A percentile compares a stretch with the other conserved stretches of the same genome.
Evolutionary conservation across 2,797 vertebrate species (phyloP).

Genomic region (Sebastes umbrosus): DNA sequence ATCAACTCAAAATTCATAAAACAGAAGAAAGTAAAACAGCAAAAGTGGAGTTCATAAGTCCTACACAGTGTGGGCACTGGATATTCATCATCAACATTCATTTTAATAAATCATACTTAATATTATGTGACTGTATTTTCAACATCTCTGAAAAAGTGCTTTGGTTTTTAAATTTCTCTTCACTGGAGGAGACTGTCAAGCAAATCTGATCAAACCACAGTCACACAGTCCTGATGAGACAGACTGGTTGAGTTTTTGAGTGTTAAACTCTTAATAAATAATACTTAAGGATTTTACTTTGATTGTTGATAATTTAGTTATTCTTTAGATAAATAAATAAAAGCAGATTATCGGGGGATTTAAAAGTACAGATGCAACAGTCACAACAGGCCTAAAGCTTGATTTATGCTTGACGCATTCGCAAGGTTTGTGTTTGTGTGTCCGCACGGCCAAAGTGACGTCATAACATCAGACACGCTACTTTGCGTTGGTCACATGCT

Average conservation of each 20-base stretch:
- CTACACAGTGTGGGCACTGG: not conserved
- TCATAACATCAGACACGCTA: no score
- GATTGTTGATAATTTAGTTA: no score
- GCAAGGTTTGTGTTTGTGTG: no score
- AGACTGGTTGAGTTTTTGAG: not conserved
- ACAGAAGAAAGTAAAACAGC: not conserved
- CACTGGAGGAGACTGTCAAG: not conserved
- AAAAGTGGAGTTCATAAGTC: not conserved
- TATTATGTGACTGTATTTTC: not conserved
- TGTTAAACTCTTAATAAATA: not conserved
- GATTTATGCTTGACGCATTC: no score
- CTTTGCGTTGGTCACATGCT: accelerated
- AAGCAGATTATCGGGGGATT: not conserved
- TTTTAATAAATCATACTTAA: not conserved
- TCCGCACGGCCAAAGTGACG: no score
- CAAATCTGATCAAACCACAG: not conserved
- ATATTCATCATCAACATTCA: not conserved
- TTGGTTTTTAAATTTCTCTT: not conserved
- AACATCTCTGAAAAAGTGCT: not conserved
- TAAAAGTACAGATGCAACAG: not conserved
- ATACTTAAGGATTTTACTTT: not conserved
- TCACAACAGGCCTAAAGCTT: not conserved
- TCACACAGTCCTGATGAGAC: not conserved
- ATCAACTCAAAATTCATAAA: not conserved
- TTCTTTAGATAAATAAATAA: not conserved